A percentile compares a stretch with the other conserved stretches of the same genome.
Evolutionary conservation across 2,888 invertebrate species (phyloP).

Genomic region (Lordiphosa fenestrarum): DNA sequence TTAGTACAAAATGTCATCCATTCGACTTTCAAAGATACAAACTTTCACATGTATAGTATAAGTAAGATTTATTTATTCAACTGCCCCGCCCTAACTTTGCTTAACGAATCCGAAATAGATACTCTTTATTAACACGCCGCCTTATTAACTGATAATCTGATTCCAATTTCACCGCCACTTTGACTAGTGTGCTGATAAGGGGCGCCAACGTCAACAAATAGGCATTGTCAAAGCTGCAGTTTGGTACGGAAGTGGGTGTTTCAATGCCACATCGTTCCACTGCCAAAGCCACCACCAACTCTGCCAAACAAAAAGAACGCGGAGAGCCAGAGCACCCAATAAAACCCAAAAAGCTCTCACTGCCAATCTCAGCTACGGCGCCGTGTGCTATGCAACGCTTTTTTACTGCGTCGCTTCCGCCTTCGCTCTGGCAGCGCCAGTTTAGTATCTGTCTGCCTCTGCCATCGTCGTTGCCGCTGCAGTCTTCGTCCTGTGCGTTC

Average conservation of each 20-base stretch:
- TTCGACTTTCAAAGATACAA: too few relatives aligned
- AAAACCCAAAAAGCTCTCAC: slow-evolving; percentile 23
- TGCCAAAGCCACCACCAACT: slow-evolving; percentile 3
- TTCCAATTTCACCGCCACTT: too few relatives aligned
- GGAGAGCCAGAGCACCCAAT: slow-evolving; percentile 10
- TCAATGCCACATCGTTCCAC: slow-evolving; percentile 8
- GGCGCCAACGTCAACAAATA: too few relatives aligned
- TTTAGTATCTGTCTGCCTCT: slow-evolving; percentile 59
- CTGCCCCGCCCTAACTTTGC: too few relatives aligned
- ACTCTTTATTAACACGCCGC: too few relatives aligned
- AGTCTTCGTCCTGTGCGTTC: slow-evolving; percentile 19
- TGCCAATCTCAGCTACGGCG: slow-evolving; percentile 37
- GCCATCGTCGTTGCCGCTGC: slow-evolving; percentile 25
- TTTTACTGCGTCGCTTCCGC: slow-evolving; percentile 41
- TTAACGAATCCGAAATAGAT: too few relatives aligned
- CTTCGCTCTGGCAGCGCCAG: slow-evolving; percentile 27
- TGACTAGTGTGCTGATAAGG: too few relatives aligned
- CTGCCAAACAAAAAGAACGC: background rate
- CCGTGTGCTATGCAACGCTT: slow-evolving; percentile 61
- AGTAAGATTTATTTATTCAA: too few relatives aligned
- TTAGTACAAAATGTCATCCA: too few relatives aligned
- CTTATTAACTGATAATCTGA: too few relatives aligned
- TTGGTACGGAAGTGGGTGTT: slow-evolving; percentile 1
- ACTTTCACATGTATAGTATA: too few relatives aligned
- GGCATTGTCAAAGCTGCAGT: too few relatives aligned